phyloP scores from a whole-genome alignment of 1,140 invertebrate genomes.

The Drosophila paulistorum region DNA sequence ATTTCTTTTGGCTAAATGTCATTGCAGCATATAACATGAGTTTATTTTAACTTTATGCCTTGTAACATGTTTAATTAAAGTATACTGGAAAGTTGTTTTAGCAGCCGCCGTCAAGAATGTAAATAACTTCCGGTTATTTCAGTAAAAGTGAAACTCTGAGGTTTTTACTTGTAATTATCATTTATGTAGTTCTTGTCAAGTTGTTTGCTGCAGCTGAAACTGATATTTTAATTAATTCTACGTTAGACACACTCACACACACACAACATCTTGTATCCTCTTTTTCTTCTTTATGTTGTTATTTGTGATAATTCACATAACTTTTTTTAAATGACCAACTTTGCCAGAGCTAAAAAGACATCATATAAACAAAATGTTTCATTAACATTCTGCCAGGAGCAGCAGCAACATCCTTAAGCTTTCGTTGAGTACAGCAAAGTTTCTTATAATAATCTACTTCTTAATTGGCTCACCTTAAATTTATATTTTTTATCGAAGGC shows the following conservation, averaged over 20 bases:
- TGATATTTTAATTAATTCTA: conserved; percentile 32
- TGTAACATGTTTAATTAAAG: conserved; percentile 27
- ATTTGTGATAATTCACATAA: conserved; percentile 15
- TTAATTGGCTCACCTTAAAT: conserved; percentile 2
- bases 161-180: conserved; percentile 14
- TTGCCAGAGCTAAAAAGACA: not conserved
- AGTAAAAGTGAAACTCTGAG: not conserved
- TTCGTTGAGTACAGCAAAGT: conserved; percentile 10
- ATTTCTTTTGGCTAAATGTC: conserved; percentile 10
- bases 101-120: conserved; percentile 9
- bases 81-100: conserved; percentile 5
- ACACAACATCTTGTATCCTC: not conserved
- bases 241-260: not conserved
- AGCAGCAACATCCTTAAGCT: conserved; percentile 7
- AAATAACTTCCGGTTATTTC: conserved; percentile 30
- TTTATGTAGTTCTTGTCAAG: conserved; percentile 13
- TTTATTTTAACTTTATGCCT: conserved; percentile 18
- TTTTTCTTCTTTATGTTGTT: not conserved
- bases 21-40: conserved; percentile 18
- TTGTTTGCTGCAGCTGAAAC: conserved; percentile 25
- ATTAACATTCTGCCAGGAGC: conserved; percentile 15
- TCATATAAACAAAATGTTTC: conserved; percentile 1
- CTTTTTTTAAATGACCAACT: conserved; percentile 28
- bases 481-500: not conserved
- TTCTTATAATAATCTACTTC: conserved; percentile 41